Percentiles rank a stretch among this genome's conserved stretches.
Evolutionary conservation across 2,888 invertebrate genomes (phyloP).

Genomic region (Clistopyga incitator): DNA sequence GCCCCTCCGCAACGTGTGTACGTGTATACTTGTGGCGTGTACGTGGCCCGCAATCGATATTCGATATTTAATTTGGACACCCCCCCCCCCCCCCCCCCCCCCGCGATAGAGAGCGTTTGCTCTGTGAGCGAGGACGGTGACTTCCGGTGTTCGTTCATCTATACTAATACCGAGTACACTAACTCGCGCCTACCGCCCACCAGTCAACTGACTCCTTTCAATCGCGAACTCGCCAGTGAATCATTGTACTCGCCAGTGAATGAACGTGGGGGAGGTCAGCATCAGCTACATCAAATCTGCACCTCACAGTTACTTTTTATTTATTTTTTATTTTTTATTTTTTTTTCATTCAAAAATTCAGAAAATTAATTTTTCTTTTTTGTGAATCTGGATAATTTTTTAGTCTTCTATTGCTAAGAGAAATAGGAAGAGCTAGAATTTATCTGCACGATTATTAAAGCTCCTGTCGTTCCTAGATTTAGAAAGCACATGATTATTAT

Average conservation of each 20-base stretch:
- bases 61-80: slow-evolving; percentile 77
- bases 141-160: slow-evolving; percentile 62
- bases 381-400: neutral
- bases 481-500: slow-evolving; percentile 5
- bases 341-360: too few species aligned
- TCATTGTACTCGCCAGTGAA: slow-evolving; percentile 60
- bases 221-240: slow-evolving; percentile 40
- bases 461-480: neutral
- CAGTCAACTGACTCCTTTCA: slow-evolving; percentile 50
- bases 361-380: too few species aligned
- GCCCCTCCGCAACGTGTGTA: slow-evolving; percentile 52
- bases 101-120: slow-evolving; percentile 61
- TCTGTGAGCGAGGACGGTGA: slow-evolving; percentile 60
- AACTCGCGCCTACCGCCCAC: slow-evolving; percentile 52
- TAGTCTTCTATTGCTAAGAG: neutral
- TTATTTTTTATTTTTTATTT: neutral
- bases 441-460: neutral
- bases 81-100: slow-evolving; percentile 60
- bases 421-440: neutral
- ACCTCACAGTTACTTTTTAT: slow-evolving; percentile 40
- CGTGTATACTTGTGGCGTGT: slow-evolving; percentile 14
- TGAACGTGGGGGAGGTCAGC: slow-evolving; percentile 36
- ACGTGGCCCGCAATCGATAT: slow-evolving; percentile 74
- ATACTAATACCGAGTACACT: slow-evolving; percentile 16
- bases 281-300: slow-evolving; percentile 32